These are phyloP conservation scores for Lucifuga dentata DNA, from an alignment of 2,113 vertebrate species.

Conservation along the genomic window DNA sequence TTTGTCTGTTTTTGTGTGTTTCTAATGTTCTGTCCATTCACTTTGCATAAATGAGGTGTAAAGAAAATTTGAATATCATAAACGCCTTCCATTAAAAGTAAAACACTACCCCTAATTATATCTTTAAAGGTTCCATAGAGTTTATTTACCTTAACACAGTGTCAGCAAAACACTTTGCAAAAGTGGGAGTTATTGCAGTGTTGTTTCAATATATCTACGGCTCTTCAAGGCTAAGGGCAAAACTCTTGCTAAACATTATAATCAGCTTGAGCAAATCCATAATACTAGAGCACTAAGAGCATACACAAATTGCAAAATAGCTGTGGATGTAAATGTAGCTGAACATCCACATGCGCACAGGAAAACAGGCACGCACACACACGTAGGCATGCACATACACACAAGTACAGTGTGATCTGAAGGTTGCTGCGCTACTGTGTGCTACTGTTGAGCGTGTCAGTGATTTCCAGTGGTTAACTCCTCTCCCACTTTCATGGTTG, in stretches of 20 bases:
- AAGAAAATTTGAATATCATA: too few relatives aligned
- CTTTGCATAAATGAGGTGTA: too few relatives aligned
- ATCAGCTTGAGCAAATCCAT: constrained; percentile 59
- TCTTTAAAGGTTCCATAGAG: too few relatives aligned
- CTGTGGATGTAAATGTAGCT: constrained; percentile 11
- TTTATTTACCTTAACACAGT: too few relatives aligned
- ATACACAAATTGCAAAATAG: constrained; percentile 17
- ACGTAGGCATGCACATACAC: not conserved
- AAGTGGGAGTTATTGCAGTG: too few relatives aligned
- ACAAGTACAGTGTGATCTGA: constrained; percentile 21
- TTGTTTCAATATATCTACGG: constrained; percentile 10
- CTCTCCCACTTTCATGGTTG: constrained; percentile 36
- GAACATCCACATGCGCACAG: constrained; percentile 4
- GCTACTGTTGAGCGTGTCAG: constrained; percentile 23
- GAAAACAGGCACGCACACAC: constrained; percentile 4
- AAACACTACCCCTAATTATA: too few relatives aligned
- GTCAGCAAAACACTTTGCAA: too few relatives aligned
- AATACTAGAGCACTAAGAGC: constrained; percentile 9
- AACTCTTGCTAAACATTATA: constrained; percentile 54
- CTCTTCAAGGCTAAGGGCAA: constrained; percentile 36
- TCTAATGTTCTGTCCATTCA: too few relatives aligned
- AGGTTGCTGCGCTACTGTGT: constrained; percentile 36
- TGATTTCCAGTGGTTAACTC: constrained; percentile 41
- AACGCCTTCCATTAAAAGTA: too few relatives aligned
- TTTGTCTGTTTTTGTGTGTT: not conserved